These are phyloP conservation scores for Agrypnia vestita DNA, from an alignment of 1,140 invertebrate species.

Conservation along the genomic window DNA sequence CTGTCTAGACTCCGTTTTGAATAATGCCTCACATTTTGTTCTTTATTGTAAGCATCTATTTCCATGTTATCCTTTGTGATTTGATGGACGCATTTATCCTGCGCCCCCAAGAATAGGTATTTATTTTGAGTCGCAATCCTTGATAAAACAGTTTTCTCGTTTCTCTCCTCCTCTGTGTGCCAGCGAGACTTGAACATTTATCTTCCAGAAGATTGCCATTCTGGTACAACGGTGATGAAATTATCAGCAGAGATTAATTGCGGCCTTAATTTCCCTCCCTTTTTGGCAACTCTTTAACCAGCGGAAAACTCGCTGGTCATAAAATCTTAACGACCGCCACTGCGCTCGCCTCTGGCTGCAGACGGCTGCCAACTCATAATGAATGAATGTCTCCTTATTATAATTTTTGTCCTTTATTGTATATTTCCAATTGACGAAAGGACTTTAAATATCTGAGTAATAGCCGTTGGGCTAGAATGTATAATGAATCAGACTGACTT, in stretches of 20 bases:
- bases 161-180: not conserved
- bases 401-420: not conserved
- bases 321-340: constrained; percentile 28
- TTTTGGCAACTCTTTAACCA: constrained; percentile 33
- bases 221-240: constrained; percentile 26
- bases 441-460: not conserved
- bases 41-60: too few species aligned
- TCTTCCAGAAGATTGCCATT: constrained; percentile 21
- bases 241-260: constrained; percentile 41
- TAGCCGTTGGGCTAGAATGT: too few species aligned
- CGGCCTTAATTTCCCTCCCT: constrained; percentile 16
- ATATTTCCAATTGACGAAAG: constrained; percentile 14
- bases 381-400: not conserved
- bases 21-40: too few species aligned
- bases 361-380: constrained; percentile 20
- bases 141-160: not conserved
- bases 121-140: not conserved
- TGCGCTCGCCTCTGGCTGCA: not conserved
- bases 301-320: not conserved
- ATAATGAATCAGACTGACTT: too few species aligned
- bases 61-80: too few species aligned
- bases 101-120: too few species aligned
- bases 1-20: too few species aligned
- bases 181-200: constrained; percentile 15
- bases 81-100: too few species aligned